Evolutionary conservation across 2,797 vertebrate species (phyloP).

Genomic region (Alectoris magna): DNA sequence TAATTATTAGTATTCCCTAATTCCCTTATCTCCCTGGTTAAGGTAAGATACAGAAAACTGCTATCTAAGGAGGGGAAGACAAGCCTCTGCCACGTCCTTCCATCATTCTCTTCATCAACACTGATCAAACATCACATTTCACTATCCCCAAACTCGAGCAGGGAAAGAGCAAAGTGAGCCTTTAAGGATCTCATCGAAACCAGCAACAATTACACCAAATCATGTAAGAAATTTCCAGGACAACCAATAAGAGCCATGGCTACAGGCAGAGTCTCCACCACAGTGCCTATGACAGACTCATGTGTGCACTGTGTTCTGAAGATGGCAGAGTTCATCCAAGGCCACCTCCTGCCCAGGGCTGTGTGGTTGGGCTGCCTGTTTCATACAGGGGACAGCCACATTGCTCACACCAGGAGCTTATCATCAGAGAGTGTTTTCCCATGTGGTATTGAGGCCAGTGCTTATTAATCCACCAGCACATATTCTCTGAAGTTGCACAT

Average conservation of each 20-base stretch:
- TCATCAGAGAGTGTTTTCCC: neutral
- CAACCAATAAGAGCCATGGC: neutral
- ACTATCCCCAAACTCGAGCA: neutral
- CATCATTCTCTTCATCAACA: fast-evolving
- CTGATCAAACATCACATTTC: neutral
- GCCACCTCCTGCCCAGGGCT: neutral
- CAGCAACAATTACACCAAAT: neutral
- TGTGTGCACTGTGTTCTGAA: fast-evolving
- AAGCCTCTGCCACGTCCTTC: neutral
- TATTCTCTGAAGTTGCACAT: neutral
- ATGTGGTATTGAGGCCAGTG: neutral
- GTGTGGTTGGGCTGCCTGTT: neutral
- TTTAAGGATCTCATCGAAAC: neutral
- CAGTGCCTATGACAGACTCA: neutral
- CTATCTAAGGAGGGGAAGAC: neutral
- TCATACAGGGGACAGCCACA: too few relatives aligned
- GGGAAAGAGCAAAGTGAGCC: neutral
- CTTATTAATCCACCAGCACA: neutral
- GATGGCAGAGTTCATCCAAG: fast-evolving
- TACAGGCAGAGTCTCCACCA: neutral
- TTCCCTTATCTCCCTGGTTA: neutral
- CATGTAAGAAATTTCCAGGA: neutral
- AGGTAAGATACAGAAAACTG: neutral
- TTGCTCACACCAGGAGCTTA: too few relatives aligned
- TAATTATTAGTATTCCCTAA: neutral